Base-by-base conservation (phyloP, 2,113 vertebrate species). In the Zosterops japonicus region DNA sequence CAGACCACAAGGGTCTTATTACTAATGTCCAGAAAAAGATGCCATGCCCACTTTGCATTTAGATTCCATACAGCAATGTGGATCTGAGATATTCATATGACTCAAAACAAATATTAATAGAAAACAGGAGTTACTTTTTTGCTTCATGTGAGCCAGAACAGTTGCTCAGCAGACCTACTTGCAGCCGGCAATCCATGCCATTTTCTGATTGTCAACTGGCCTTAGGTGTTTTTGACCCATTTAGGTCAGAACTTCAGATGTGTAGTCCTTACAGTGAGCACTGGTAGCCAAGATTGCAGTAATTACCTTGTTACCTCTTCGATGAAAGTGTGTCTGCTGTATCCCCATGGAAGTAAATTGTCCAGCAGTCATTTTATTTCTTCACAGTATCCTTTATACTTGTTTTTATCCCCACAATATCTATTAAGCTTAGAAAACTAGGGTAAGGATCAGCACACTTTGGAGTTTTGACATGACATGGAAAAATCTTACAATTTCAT, bases 361-460 rank as follows among this genome's bases (percentile, higher is more conserved):
- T 31, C 50, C 68, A 69, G 49, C 79, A 82, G 39, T 86, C 44
- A 76, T 88, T 83, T 88, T 57, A 75, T 93, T 95, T 92, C 72
- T 87, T 94, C 63, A 67, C 69, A 47, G 42, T 31, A 35, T 83
- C 67, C 31, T 82, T 77, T 83, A n/a, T 65, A 41, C 21, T 50
- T 92, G 11, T 77, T 94, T 88, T 81, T 71, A 88, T 83, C 24
- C 25, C 22, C 14, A 46, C 28, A 77, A 88, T 83, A 77, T 77
- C 35, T 85, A 44, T 83, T 56, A 94, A 87, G 23, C 78, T 90
- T 93, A 87, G 35, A 55, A 91, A 95, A 88, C 86, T 50, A 63
- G 46, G 46, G 11, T 87, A 82, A 44, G 59, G 19, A 57, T 50
- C 75, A 75, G 57, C 71, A 86, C 80, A 74, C 74, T 83, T 72